phyloP scores from a whole-genome alignment of 2,113 vertebrate genomes.

The Petaurus breviceps region DNA sequence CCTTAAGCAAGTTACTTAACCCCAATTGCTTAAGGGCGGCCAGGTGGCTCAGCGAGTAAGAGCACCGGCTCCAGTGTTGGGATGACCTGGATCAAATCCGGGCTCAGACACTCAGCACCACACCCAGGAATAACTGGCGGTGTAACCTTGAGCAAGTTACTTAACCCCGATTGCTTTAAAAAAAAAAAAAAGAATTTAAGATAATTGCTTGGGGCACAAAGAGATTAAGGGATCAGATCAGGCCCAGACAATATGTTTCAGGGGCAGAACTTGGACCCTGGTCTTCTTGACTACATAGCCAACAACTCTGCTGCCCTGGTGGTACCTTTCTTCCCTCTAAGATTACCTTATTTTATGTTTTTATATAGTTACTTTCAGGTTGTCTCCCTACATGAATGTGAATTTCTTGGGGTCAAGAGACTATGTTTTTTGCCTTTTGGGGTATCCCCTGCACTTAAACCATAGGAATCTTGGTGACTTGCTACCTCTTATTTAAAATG shows the following conservation, averaged over 20 bases:
- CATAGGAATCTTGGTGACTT: background rate
- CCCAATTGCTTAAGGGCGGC: too few relatives aligned
- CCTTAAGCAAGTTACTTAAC: too few relatives aligned
- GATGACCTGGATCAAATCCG: too few relatives aligned
- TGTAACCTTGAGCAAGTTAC: too few relatives aligned
- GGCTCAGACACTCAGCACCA: too few relatives aligned
- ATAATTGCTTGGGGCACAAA: background rate
- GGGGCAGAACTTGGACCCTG: background rate
- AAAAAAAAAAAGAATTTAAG: too few relatives aligned
- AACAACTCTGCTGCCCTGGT: background rate
- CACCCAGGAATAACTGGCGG: too few relatives aligned
- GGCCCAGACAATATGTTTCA: background rate
- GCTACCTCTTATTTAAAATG: background rate
- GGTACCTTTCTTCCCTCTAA: too few relatives aligned
- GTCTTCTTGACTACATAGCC: background rate
- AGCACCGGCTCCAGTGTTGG: too few relatives aligned
- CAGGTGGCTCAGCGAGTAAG: too few relatives aligned
- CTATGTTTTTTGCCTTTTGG: background rate
- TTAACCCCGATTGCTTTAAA: too few relatives aligned
- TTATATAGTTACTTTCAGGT: background rate
- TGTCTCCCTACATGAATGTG: background rate
- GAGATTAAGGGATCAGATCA: background rate
- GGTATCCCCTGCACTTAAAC: background rate
- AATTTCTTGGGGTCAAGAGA: background rate
- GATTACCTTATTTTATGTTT: background rate